These are phyloP conservation scores for Isichthys henryi DNA, from an alignment of 2,113 vertebrate species.

Conservation along the genomic window DNA sequence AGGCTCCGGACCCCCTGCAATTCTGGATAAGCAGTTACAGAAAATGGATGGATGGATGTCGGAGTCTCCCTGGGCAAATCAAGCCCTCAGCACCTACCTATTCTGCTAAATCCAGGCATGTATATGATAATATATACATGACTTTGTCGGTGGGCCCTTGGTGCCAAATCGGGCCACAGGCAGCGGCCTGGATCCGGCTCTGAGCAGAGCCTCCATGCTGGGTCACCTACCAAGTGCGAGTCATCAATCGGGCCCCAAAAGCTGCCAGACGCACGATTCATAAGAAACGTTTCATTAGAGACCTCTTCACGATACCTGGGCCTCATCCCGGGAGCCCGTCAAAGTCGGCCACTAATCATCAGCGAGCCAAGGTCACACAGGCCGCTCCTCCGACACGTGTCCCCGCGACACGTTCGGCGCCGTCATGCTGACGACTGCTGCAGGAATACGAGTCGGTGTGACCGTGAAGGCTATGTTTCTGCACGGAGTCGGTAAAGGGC, in stretches of 20 bases:
- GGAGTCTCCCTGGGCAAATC: neutral
- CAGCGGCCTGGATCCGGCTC: neutral
- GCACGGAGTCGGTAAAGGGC: neutral
- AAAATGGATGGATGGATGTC: neutral
- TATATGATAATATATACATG: too few species aligned
- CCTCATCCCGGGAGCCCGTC: neutral
- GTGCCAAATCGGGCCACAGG: neutral
- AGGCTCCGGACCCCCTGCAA: neutral
- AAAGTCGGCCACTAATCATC: neutral
- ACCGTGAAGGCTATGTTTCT: neutral
- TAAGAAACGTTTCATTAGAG: neutral
- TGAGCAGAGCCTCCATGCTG: neutral
- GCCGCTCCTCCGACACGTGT: neutral
- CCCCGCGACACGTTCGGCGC: neutral
- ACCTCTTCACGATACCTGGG: neutral
- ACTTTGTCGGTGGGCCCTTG: too few species aligned
- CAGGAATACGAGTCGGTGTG: neutral
- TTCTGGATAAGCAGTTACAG: neutral
- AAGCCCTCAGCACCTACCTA: too few species aligned
- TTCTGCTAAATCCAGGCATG: too few species aligned
- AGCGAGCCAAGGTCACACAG: neutral
- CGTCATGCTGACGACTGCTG: neutral
- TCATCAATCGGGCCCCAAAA: neutral
- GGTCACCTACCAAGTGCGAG: neutral
- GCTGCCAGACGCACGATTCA: neutral